Base-by-base conservation (phyloP, 1,140 invertebrate species). In the Caligus rogercresseyi region DNA sequence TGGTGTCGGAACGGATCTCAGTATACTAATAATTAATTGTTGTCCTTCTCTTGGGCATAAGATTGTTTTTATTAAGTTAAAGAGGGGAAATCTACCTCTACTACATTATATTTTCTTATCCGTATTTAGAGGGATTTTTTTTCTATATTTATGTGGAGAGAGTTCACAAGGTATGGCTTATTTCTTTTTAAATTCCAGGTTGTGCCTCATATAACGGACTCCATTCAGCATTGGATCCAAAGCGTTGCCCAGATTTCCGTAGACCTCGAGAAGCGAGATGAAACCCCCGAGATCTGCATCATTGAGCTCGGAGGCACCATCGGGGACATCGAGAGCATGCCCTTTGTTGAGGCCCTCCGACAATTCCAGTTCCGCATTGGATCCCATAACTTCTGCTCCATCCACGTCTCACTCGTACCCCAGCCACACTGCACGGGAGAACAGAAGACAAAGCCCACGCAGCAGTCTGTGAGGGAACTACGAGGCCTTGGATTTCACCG, bases 261-360 rank as follows among this genome's bases (percentile, higher is more conserved):
- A 0, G 84, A 80, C 64, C 73, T 79, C 61, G 18, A 51, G 15
- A 78, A 80, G 72, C 21, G 55, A 16, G 7, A 21, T 13, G 18
- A 52, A 25, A n/a, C 71, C 90, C 69, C 67, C n/a, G 65, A 85
- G 78, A 85, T 91, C 0, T 91, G 88, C 70, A 87, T 92, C 61
- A 80, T 93, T 25, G 89, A 94, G 78, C 76, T 99, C 24, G 96
- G 96, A 20, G 96, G 96, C 0, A 98, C 95, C 2, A 90, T 99
- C 68, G 96, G 92, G 19, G 96, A 99, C 73, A 99, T 99, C 67
- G 96, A 99, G 77, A 89, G 94, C 53, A 98, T 98, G 93, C 89
- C 92, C 15, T 98, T 98, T 77, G 88, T 97, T 2, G 93, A 98
- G 77, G 93, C 94, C n/a, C 98, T 98, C 71, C 76, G 94, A 23